phyloP scores from a whole-genome alignment of 1,140 invertebrate species.

The Microvelia longipes region DNA sequence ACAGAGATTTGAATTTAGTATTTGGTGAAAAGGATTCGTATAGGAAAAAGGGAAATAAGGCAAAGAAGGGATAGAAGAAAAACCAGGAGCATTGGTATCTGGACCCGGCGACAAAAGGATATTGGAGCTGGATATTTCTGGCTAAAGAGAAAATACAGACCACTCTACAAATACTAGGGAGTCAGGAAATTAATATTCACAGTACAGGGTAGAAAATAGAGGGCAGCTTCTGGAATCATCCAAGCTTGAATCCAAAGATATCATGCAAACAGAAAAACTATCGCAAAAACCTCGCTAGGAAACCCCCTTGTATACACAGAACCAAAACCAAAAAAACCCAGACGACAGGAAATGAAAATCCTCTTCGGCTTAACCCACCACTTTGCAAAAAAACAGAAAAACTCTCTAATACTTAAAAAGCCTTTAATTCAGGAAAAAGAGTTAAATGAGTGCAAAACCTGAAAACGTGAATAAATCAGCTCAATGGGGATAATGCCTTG shows the following conservation, averaged over 20 bases:
- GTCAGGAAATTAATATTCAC: background rate
- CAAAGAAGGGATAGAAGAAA: background rate
- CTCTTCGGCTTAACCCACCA: background rate
- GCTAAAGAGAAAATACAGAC: background rate
- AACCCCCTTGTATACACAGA: background rate
- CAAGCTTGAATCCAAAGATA: background rate
- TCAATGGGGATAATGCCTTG: too few relatives aligned
- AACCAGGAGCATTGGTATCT: too few relatives aligned
- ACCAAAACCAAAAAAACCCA: background rate
- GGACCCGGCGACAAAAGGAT: background rate
- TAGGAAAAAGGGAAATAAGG: too few relatives aligned
- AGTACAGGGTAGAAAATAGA: background rate
- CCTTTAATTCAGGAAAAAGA: too few relatives aligned
- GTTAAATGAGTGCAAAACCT: too few relatives aligned
- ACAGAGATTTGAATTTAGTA: too few relatives aligned
- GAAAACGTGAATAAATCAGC: too few relatives aligned
- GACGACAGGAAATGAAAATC: background rate
- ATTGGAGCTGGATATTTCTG: background rate
- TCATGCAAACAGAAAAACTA: background rate
- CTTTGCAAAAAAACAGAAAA: too few relatives aligned
- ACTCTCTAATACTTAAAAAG: too few relatives aligned
- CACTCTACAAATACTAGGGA: background rate
- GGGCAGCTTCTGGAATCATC: background rate
- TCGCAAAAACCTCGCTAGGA: background rate
- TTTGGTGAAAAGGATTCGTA: too few relatives aligned